Percentiles rank a stretch among this genome's conserved stretches.
Evolutionary conservation across 2,113 vertebrate genomes (phyloP).

Genomic region (Crotalus viridis): DNA sequence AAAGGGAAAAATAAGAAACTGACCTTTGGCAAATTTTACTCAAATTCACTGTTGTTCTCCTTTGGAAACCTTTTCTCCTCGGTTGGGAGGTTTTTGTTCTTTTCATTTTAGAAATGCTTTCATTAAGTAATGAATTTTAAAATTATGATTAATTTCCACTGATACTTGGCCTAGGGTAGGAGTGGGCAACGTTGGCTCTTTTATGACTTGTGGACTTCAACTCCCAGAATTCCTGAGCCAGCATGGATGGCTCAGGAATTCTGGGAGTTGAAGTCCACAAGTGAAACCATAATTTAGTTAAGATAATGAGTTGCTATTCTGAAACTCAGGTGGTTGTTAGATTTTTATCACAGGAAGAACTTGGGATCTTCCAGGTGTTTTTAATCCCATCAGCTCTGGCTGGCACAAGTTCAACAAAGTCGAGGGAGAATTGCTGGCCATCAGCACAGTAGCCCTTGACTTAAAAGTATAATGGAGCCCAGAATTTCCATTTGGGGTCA

Average conservation of each 20-base stretch:
- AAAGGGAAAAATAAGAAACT: not conserved
- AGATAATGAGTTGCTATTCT: not conserved
- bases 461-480: not conserved
- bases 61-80: not conserved
- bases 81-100: not conserved
- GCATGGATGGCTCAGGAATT: too few species aligned
- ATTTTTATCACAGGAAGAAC: not conserved
- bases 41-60: not conserved
- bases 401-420: not conserved
- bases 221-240: too few species aligned
- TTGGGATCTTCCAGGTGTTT: not conserved
- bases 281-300: too few species aligned
- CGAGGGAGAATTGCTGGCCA: not conserved
- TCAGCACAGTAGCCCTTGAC: not conserved
- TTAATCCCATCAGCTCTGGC: not conserved
- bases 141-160: not conserved
- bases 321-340: not conserved
- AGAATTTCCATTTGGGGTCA: not conserved
- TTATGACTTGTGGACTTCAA: too few species aligned
- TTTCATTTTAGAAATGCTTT: not conserved
- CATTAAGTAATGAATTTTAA: not conserved
- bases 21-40: not conserved
- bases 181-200: too few species aligned
- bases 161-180: not conserved
- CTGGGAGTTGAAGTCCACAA: too few species aligned